These are phyloP conservation scores for Brachionus rubens DNA, from an alignment of 1,140 invertebrate species.

Conservation along the genomic window DNA sequence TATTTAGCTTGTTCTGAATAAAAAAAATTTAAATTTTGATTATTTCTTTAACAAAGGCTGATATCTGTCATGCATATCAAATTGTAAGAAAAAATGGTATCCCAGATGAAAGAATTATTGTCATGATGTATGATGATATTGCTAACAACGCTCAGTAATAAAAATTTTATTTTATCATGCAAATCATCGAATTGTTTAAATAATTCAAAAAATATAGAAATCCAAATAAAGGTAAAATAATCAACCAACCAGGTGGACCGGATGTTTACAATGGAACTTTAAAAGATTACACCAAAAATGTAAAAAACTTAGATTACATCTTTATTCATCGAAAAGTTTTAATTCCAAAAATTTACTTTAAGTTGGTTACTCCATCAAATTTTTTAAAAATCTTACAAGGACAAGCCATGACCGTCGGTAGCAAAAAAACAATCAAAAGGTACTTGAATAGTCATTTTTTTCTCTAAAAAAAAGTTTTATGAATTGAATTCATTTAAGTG, in stretches of 20 bases:
- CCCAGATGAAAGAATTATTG: slow-evolving; percentile 65
- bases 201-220: slow-evolving; percentile 59
- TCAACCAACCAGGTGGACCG: slow-evolving; percentile 65
- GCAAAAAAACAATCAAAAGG: slow-evolving; percentile 65
- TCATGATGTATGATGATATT: slow-evolving; percentile 69
- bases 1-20: background rate
- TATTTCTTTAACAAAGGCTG: too few species aligned
- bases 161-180: slow-evolving; percentile 50
- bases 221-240: slow-evolving; percentile 64
- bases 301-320: too few species aligned
- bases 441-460: slow-evolving; percentile 49
- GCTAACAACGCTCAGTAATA: slow-evolving; percentile 64
- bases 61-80: slow-evolving; percentile 68
- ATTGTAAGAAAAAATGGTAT: slow-evolving; percentile 65
- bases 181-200: slow-evolving; percentile 38
- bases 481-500: too few species aligned
- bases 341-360: slow-evolving; percentile 34
- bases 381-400: slow-evolving; percentile 66
- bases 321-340: background rate
- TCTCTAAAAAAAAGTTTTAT: slow-evolving; percentile 35
- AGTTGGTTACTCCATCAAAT: slow-evolving; percentile 64
- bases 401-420: slow-evolving; percentile 61
- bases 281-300: slow-evolving; percentile 65
- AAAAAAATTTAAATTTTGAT: slow-evolving; percentile 46
- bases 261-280: slow-evolving; percentile 66